Evolutionary conservation across 2,888 invertebrate genomes (phyloP).

Genomic region (Hyppa rectilinea): DNA sequence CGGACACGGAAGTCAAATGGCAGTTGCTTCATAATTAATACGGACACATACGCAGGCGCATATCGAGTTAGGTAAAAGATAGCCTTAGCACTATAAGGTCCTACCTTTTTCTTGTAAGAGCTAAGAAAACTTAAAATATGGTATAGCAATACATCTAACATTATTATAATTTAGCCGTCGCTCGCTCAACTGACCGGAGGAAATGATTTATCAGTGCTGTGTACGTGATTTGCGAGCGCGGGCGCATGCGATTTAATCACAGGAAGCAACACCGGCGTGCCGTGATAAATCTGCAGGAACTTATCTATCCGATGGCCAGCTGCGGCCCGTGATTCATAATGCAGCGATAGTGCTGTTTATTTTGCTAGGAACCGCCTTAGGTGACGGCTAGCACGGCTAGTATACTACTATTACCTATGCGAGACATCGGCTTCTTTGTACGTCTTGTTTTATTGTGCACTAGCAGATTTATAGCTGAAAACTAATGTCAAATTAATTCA

Average conservation of each 20-base stretch:
- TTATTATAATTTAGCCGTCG: slow-evolving; percentile 60
- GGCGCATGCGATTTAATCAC: slow-evolving; percentile 84
- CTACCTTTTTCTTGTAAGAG: not conserved
- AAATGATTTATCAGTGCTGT: slow-evolving; percentile 86
- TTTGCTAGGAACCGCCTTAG: slow-evolving; percentile 75
- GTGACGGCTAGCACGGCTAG: slow-evolving; percentile 56
- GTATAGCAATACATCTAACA: slow-evolving; percentile 41
- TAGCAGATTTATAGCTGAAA: slow-evolving; percentile 57
- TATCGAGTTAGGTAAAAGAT: not conserved
- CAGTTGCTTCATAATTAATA: not conserved
- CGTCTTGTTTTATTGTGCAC: slow-evolving; percentile 35
- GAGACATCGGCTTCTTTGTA: slow-evolving; percentile 64
- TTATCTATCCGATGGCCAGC: slow-evolving; percentile 86
- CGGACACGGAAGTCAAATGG: not conserved
- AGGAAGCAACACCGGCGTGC: slow-evolving; percentile 82
- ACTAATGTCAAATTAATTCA: slow-evolving; percentile 61
- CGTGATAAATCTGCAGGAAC: slow-evolving; percentile 82
- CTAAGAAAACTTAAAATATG: slow-evolving; percentile 22
- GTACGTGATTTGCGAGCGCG: slow-evolving; percentile 85
- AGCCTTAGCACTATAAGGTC: not conserved
- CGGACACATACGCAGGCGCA: not conserved
- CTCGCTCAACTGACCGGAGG: slow-evolving; percentile 71
- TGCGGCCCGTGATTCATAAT: slow-evolving; percentile 83
- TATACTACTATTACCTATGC: slow-evolving; percentile 46
- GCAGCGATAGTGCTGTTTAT: slow-evolving; percentile 78